phyloP scores from a whole-genome alignment of 2,888 invertebrate genomes.

The Microplitis manilae region DNA sequence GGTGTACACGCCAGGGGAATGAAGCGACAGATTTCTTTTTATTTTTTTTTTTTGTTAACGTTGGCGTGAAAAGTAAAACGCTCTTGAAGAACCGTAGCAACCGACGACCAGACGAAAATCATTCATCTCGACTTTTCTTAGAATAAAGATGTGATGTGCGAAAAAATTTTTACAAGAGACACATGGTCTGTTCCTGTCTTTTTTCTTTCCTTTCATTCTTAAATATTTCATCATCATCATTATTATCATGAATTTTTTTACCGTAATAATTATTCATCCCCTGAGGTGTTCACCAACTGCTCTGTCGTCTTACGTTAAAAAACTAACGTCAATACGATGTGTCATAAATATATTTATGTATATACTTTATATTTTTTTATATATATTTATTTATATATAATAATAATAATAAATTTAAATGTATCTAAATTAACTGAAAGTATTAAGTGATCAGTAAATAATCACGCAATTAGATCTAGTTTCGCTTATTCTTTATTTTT shows the following conservation, averaged over 20 bases:
- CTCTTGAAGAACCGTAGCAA: conserved; percentile 4
- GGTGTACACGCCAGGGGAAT: conserved; percentile 33
- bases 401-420: not conserved
- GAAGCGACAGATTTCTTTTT: conserved; percentile 16
- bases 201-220: too few relatives aligned
- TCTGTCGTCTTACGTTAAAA: conserved; percentile 37
- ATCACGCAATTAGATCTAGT: not conserved
- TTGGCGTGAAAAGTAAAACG: conserved; percentile 27
- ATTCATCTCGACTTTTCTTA: conserved; percentile 5
- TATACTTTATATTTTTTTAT: conserved; percentile 38
- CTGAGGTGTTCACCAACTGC: conserved; percentile 20
- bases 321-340: conserved; percentile 48
- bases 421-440: not conserved
- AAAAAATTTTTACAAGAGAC: not conserved
- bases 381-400: conserved; percentile 22
- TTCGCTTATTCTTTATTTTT: not conserved
- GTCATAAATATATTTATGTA: conserved; percentile 45
- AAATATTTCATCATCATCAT: too few relatives aligned
- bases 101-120: conserved; percentile 8
- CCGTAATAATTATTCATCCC: conserved; percentile 7
- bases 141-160: not conserved
- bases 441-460: not conserved
- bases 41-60: conserved; percentile 14
- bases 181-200: too few relatives aligned
- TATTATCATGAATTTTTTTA: not conserved